Base-by-base conservation (phyloP, 2,797 vertebrate genomes). In the Basileuterus tristriatus region DNA sequence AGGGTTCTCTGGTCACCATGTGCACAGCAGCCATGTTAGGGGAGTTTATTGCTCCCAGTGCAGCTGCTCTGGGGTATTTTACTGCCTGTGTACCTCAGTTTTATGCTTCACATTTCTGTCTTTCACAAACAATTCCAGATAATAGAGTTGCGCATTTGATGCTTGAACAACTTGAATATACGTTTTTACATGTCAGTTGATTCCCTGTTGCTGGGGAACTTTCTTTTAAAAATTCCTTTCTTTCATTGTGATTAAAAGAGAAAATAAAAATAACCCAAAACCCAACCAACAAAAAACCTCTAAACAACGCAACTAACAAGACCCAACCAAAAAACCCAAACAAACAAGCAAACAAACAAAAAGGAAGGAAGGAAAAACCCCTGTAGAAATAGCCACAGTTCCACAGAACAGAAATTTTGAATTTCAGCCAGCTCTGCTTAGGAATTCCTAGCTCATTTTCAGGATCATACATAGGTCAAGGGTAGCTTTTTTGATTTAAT, bases 381-480 rank as follows among this genome's bases (percentile, higher is more conserved):
- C 5, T 10, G 4, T 60, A 68, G 65, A 69, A 86, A 62, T 55
- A 86, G 39, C 12, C 36, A 60, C 14, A n/a, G 44, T 71, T 92
- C 41, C 46, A 70, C 9, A 43, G 49, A 93, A 89, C 3, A 64
- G 37, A 92, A 58, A 53, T 74, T 74, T n/a, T 92, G 44, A 67
- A 82, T 89, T 90, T 89, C 62, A 84, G 82, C n/a, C 83, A 95
- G 36, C 20, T 80, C 20, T 87, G 1, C 76, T 69, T 58, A 65
- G 50, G 43, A 83, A 47, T 89, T 88, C 87, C 50, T 83, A 79
- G 27, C 15, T 88, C 8, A 29, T 91, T 92, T 89, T 93, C 55
- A 49, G 79, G 75, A 83, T 89, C 78, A 90, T n/a, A 12, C 19
- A 17, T 59, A 81, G 79, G 87, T 89, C 87, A 92, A 83, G 23